These are phyloP conservation scores for Yponomeuta cagnagella DNA, from an alignment of 2,888 invertebrate species.

Conservation along the genomic window DNA sequence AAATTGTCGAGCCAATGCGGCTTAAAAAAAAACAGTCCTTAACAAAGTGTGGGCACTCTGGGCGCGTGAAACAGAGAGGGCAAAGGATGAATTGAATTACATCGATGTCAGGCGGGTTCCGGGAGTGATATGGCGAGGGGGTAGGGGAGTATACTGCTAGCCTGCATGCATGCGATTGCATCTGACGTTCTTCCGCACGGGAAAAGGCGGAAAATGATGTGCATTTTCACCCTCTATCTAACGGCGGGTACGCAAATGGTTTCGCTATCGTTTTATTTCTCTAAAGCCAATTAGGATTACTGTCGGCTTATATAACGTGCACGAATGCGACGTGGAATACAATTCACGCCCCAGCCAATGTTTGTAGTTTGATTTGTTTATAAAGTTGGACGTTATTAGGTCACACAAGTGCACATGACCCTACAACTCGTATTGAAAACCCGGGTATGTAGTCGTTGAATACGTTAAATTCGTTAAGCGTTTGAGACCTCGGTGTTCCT, in stretches of 20 bases:
- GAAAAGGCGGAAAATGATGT: conserved; percentile 15
- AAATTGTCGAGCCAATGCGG: too few relatives aligned
- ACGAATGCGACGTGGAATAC: background rate
- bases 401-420: background rate
- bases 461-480: background rate
- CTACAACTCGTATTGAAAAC: background rate
- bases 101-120: background rate
- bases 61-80: too few relatives aligned
- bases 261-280: background rate
- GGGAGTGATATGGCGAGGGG: background rate
- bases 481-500: background rate
- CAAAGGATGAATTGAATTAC: background rate
- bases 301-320: background rate
- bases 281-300: background rate
- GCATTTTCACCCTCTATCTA: conserved; percentile 12
- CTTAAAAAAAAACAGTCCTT: too few relatives aligned
- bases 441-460: background rate
- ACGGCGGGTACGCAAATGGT: background rate
- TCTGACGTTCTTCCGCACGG: conserved; percentile 15
- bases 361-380: background rate
- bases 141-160: background rate
- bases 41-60: too few relatives aligned
- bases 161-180: conserved; percentile 14
- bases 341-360: background rate
- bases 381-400: conserved; percentile 3